Conservation (phyloP, 2,113 vertebrate genomes). For the Oceanites oceanicus region DNA sequence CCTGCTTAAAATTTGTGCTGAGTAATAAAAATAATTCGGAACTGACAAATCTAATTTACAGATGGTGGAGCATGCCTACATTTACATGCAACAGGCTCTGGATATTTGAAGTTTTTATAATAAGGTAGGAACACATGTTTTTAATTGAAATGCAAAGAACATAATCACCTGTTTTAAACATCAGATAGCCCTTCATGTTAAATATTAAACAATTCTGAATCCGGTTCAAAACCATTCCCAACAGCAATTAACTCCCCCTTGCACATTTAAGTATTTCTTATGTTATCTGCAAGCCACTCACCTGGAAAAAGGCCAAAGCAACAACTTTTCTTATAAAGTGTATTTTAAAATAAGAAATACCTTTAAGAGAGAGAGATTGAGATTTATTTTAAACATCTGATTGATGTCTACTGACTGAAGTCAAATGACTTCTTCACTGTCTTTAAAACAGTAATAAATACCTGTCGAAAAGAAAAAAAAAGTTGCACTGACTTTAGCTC, state of each 20-base stretch:
- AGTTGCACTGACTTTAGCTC: not conserved
- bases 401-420: not conserved
- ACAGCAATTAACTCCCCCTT: not conserved
- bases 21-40: not conserved
- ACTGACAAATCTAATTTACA: not conserved
- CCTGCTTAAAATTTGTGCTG: not conserved
- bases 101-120: not conserved
- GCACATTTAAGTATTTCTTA: not conserved
- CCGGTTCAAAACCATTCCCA: not conserved
- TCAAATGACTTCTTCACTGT: not conserved
- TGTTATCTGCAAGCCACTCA: not conserved
- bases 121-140: not conserved
- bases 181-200: not conserved
- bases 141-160: conserved; percentile 2
- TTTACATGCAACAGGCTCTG: not conserved
- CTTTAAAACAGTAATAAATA: not conserved
- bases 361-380: not conserved
- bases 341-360: not conserved
- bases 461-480: not conserved
- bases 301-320: not conserved
- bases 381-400: not conserved
- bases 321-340: not conserved
- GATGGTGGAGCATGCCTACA: not conserved
- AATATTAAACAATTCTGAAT: conserved; percentile 17
- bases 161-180: conserved; percentile 16